Evolutionary conservation across 2,113 vertebrate species (phyloP), one percentile per base, ranked within the genome.

Genomic region (Cynocephalus volans): DNA sequence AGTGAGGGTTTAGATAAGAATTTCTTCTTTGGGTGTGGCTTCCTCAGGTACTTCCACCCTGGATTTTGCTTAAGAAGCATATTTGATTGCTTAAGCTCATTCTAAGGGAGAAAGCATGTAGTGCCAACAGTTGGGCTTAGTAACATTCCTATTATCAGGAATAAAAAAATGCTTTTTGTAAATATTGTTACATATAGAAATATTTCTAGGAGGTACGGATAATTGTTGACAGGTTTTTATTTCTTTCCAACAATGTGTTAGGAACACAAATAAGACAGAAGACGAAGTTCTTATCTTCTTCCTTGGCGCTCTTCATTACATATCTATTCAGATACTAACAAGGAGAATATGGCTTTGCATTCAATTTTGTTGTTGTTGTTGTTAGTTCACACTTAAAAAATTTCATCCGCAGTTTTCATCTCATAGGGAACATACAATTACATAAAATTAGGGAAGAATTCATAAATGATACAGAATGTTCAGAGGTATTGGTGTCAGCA

Each of bases 21-120:
- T 84, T 90, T 96, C 58, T 84, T n/a, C 45, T 24, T 45, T 56
- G 31, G 24, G 4, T 36, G n/a, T 79, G 80, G 19, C 64, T 96
- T 90, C 41, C 52, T 84, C 17, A 1, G 76, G 41, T 52, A 58
- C 26, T 87, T 82, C 33, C 65, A 50, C 17, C 24, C 54, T 92
- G 75, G 69, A 67, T 90, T 90, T 87, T 88, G n/a, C 77, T 90
- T 60, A 64, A 84, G 58, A 92, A 92, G 48, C 88, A 92, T 60
- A 64, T 82, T 65, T 67, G 33, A 67, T 81, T 75, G 23, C 48
- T 69, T 56, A 54, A 48, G 23, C 33, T 83, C 67, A 67, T 84
- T 73, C n/a, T 82, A 69, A 80, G 62, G 70, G 28, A 48, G 70
- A 58, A 67, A 72, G 17, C 52, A 23, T 56, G 19, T 62, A 26